A percentile compares a stretch with the other conserved stretches of the same genome.
Evolutionary conservation across 1,140 invertebrate genomes (phyloP).

Genomic region (Pristionchus pacificus): DNA sequence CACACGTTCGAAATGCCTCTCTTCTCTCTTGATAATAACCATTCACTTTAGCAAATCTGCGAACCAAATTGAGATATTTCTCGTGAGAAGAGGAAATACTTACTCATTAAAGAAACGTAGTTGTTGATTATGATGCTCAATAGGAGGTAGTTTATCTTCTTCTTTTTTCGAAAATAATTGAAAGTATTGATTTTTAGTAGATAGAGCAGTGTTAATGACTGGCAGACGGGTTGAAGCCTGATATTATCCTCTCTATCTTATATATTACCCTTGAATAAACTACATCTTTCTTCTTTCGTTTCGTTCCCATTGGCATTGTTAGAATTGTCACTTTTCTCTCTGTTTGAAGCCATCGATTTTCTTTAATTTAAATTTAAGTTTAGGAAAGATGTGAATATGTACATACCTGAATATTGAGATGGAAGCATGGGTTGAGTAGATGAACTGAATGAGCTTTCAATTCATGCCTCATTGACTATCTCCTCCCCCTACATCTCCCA

Average conservation of each 20-base stretch:
- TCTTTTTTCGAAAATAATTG: not conserved
- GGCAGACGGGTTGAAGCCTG: not conserved
- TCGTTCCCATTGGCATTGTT: not conserved
- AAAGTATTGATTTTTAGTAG: not conserved
- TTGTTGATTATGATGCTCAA: not conserved
- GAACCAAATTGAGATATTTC: not conserved
- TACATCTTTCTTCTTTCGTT: not conserved
- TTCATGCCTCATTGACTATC: too few relatives aligned
- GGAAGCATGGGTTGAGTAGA: not conserved
- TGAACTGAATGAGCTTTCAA: too few relatives aligned
- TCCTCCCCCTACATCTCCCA: not conserved
- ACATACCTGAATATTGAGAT: not conserved
- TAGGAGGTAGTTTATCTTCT: not conserved
- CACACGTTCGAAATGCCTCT: not conserved
- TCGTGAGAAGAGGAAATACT: not conserved
- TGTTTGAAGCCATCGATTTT: not conserved
- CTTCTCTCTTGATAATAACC: not conserved
- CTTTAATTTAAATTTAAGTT: not conserved
- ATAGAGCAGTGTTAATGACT: not conserved
- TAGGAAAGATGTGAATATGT: not conserved
- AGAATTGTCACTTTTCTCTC: not conserved
- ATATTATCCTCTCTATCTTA: not conserved
- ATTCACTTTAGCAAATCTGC: not conserved
- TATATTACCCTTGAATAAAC: not conserved
- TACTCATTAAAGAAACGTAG: not conserved